Conservation (phyloP, 1,140 invertebrate genomes). For the Papilio polyxenes region DNA sequence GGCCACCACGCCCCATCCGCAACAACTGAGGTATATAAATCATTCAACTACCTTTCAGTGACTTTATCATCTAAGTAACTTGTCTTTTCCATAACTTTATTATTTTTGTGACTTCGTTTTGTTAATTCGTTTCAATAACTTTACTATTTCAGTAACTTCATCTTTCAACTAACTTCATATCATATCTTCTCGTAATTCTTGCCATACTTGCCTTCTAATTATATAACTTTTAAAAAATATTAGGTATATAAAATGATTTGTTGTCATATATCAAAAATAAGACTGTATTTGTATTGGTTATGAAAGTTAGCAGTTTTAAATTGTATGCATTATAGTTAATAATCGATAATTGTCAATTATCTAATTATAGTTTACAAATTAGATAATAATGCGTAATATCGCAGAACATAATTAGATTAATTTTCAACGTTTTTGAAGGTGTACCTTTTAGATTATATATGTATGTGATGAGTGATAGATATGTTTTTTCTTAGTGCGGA, state of each 20-base stretch:
- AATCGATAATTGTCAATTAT: background rate
- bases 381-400: background rate
- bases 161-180: no score
- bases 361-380: background rate
- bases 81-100: background rate
- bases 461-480: background rate
- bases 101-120: background rate
- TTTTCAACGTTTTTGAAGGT: no score
- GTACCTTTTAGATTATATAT: background rate
- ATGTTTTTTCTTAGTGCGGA: constrained; percentile 70
- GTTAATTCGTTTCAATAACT: no score
- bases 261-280: no score
- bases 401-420: background rate
- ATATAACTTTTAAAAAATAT: no score
- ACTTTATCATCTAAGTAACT: background rate
- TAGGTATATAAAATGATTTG: no score
- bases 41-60: background rate
- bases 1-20: constrained; percentile 69
- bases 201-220: no score
- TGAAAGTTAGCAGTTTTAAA: background rate
- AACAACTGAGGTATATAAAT: constrained; percentile 68
- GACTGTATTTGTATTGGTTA: no score
- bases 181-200: no score
- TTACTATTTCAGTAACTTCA: no score
- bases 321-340: background rate